Percentiles rank a stretch among this genome's conserved stretches.
phyloP scores from a whole-genome alignment of 2,797 vertebrate species.

The Emydoidea blandingii region DNA sequence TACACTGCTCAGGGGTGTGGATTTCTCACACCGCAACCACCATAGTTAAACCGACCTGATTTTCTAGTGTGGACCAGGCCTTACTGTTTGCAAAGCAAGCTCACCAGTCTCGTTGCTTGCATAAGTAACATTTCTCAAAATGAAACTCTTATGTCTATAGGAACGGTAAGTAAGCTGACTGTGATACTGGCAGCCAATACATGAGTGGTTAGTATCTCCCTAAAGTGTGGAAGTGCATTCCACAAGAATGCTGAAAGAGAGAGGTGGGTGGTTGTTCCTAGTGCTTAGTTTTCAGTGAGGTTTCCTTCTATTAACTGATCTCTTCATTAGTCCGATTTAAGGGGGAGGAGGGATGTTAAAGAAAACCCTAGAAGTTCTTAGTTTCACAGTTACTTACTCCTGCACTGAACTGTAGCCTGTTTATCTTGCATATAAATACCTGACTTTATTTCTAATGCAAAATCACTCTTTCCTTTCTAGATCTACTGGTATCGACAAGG shows the following conservation, averaged over 20 bases:
- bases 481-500: conserved; percentile 99
- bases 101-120: neutral
- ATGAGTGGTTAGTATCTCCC: too few relatives aligned
- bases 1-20: neutral
- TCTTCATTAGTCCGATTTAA: neutral
- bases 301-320: too few relatives aligned
- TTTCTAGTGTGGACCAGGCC: neutral
- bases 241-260: neutral
- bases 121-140: neutral
- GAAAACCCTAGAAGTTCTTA: neutral
- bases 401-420: neutral
- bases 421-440: neutral
- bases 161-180: neutral
- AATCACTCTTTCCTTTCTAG: conserved; percentile 77
- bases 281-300: too few relatives aligned
- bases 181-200: neutral
- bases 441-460: neutral
- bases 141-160: neutral
- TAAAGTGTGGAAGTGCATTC: neutral
- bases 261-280: neutral
- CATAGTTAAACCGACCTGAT: neutral
- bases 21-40: neutral
- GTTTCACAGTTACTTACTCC: neutral
- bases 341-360: neutral
- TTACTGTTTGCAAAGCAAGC: neutral